Evolutionary conservation across 2,888 invertebrate species (phyloP), one percentile per base, ranked within the genome.

Genomic region (Athrips mouffetella): DNA sequence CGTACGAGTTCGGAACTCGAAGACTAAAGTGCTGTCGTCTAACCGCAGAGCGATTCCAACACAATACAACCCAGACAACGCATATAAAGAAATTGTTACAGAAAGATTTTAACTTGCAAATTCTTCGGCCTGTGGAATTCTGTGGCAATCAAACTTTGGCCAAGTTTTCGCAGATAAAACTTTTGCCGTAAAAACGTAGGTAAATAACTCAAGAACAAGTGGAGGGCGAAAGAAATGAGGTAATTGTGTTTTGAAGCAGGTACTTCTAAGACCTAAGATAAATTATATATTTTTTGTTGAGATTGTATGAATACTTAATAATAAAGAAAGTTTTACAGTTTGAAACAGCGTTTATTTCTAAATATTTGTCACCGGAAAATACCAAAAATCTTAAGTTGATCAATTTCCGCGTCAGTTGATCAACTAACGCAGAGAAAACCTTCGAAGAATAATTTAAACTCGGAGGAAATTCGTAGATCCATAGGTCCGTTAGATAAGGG

Each of bases 81-180:
- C 41, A 40, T 33, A 45, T 30, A 49, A 46, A 45, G 29, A 35
- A 51, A 51, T 25, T 33, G 37, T 45, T 30, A 39, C 20, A 15
- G 8, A 29, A 37, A 41, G 16, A 51, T 50, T 54, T 48, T 54
- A 52, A 51, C 50, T 52, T 51, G 57, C 46, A 53, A 56, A 53
- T 56, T 56, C 53, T 53, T 52, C 49, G 49, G 52, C 51, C 48
- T 40, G 56, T 48, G 53, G 56, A 64, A 65, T 62, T 62, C 56
- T 55, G 51, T 51, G 57, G 60, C 63, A 65, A 65, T 65, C 62
- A 61, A 69, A 68, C 62, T 65, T 61, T 46, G 55, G 33, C 52
- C 55, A 67, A 67, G 60, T 61, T 65, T 58, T 54, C 48, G 60
- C 49, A 58, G 62, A 67, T 61, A 62, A 62, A 66, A 64, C 54